A percentile compares a stretch with the other conserved stretches of the same genome.
Evolutionary conservation across 2,888 invertebrate species (phyloP).

Genomic region (Hirudinaria manillensis): DNA sequence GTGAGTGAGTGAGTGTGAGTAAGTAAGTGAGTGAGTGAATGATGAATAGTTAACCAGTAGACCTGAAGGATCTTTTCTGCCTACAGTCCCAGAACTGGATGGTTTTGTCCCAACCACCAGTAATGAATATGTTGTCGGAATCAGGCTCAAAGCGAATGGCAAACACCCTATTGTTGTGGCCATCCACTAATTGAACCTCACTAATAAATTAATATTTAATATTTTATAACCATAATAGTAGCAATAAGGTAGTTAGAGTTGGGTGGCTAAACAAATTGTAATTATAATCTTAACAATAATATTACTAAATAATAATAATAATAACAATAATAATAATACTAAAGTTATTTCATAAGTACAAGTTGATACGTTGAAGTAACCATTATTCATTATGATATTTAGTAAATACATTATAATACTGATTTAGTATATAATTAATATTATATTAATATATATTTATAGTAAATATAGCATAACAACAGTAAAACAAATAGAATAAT

Average conservation of each 20-base stretch:
- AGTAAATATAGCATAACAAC: too few species aligned
- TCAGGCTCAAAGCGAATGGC: slow-evolving; percentile 1
- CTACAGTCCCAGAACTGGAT: slow-evolving; percentile 22
- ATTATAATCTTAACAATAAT: background rate
- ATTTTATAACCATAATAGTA: too few species aligned
- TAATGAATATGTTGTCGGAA: background rate
- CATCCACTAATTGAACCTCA: background rate
- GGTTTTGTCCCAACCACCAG: slow-evolving; percentile 21
- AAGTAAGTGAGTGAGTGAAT: background rate
- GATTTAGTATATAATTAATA: too few species aligned
- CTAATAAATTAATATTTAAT: background rate
- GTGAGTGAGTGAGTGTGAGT: too few species aligned
- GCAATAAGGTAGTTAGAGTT: background rate
- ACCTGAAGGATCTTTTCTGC: slow-evolving; percentile 3
- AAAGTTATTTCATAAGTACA: background rate
- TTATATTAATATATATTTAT: too few species aligned
- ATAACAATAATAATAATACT: background rate
- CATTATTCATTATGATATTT: too few species aligned
- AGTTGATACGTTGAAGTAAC: too few species aligned
- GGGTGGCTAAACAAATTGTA: background rate
- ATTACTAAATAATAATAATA: background rate
- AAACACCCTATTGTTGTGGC: background rate
- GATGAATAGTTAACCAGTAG: background rate
- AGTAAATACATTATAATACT: too few species aligned
- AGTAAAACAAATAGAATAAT: too few species aligned